Conservation (phyloP, 2,113 vertebrate genomes). For the Oreamnos americanus region DNA sequence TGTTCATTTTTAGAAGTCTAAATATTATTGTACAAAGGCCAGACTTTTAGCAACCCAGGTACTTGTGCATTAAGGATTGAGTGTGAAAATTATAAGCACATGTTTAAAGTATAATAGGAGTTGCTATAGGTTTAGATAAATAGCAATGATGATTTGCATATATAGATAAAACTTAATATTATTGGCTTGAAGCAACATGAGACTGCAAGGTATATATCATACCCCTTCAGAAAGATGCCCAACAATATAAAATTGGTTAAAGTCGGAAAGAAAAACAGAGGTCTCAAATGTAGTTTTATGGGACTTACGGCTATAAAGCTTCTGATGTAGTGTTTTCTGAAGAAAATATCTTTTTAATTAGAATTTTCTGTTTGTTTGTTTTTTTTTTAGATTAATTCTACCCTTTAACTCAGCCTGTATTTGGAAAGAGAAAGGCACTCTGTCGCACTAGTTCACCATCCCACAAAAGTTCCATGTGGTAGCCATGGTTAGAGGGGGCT, state of each 20-base stretch:
- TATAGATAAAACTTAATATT: neutral
- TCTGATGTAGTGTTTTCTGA: neutral
- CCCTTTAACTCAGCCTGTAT: neutral
- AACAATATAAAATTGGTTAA: neutral
- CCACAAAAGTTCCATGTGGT: no score
- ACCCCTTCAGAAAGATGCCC: neutral
- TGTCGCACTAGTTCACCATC: neutral
- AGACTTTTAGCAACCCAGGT: neutral
- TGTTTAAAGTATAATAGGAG: neutral
- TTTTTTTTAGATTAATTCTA: neutral
- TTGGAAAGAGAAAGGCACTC: neutral
- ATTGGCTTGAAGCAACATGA: neutral
- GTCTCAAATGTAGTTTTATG: neutral
- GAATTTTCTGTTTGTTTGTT: neutral
- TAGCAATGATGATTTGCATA: neutral
- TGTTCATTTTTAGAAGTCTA: neutral
- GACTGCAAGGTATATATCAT: neutral
- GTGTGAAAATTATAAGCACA: neutral
- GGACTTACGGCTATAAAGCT: neutral
- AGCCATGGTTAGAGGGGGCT: neutral
- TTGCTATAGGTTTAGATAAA: neutral
- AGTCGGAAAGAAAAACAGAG: neutral
- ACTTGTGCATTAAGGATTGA: neutral
- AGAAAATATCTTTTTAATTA: neutral
- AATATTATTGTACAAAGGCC: neutral